Conservation (phyloP, 2,113 vertebrate genomes). For the Uria lomvia region DNA sequence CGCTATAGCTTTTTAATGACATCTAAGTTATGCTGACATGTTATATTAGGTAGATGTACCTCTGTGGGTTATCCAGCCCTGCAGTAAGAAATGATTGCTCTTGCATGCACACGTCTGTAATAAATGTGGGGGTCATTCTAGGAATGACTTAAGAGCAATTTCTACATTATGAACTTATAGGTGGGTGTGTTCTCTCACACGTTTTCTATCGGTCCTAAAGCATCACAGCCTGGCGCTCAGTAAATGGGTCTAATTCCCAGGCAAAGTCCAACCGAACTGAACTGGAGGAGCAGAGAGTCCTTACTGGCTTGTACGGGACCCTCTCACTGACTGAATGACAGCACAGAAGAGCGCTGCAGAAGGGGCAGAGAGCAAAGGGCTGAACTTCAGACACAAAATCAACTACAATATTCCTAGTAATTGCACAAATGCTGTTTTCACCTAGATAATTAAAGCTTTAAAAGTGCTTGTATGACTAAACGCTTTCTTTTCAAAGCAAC, state of each 20-base stretch:
- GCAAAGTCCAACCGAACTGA: neutral
- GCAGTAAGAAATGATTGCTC: accelerated
- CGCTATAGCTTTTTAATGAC: neutral
- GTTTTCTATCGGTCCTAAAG: neutral
- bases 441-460: neutral
- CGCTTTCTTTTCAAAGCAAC: neutral
- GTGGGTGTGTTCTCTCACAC: neutral
- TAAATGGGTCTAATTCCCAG: neutral
- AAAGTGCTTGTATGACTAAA: neutral
- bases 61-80: neutral
- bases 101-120: neutral
- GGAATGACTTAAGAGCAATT: neutral
- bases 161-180: neutral
- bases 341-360: neutral
- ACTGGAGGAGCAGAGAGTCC: neutral
- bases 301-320: accelerated
- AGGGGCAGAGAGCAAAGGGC: neutral
- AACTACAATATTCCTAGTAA: neutral
- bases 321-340: neutral
- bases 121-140: neutral
- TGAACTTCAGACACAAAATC: neutral
- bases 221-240: neutral
- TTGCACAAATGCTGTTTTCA: neutral
- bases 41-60: neutral
- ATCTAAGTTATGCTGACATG: neutral